Evolutionary conservation across 2,797 vertebrate species (phyloP).

Genomic region (Jordanella pulchra): DNA sequence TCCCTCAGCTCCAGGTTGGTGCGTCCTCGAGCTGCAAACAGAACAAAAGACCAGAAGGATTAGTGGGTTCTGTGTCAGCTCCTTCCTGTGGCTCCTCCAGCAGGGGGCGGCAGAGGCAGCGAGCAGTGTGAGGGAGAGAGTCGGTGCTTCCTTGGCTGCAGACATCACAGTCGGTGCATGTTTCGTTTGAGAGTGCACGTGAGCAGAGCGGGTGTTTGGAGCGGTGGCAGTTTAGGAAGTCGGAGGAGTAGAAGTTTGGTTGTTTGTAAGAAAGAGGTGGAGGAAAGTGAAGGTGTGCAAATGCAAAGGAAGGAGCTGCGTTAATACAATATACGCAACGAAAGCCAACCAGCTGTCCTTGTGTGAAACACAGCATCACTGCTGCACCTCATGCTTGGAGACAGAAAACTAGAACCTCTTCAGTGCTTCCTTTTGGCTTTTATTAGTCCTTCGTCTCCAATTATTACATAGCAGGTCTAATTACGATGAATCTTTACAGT

Average conservation of each 20-base stretch:
- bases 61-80: neutral
- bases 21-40: constrained; percentile 87
- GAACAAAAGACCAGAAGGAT: neutral
- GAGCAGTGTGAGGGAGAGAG: constrained; percentile 70
- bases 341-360: constrained; percentile 31
- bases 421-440: neutral
- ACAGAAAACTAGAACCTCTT: constrained; percentile 7
- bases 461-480: neutral
- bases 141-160: constrained; percentile 65
- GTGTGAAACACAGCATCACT: constrained; percentile 19
- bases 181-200: constrained; percentile 49
- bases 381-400: constrained; percentile 2
- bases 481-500: too few relatives aligned
- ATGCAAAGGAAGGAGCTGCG: constrained; percentile 15
- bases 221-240: constrained; percentile 1
- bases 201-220: constrained; percentile 39
- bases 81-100: constrained; percentile 26
- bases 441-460: neutral
- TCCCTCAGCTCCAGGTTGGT: constrained; percentile 97
- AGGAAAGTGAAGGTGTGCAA: constrained; percentile 10
- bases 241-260: constrained; percentile 22
- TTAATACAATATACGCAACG: constrained; percentile 48
- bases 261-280: constrained; percentile 11
- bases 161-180: constrained; percentile 58
- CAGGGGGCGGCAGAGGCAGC: constrained; percentile 62